phyloP scores from a whole-genome alignment of 2,113 vertebrate species.

The Telmatochromis sp. region DNA sequence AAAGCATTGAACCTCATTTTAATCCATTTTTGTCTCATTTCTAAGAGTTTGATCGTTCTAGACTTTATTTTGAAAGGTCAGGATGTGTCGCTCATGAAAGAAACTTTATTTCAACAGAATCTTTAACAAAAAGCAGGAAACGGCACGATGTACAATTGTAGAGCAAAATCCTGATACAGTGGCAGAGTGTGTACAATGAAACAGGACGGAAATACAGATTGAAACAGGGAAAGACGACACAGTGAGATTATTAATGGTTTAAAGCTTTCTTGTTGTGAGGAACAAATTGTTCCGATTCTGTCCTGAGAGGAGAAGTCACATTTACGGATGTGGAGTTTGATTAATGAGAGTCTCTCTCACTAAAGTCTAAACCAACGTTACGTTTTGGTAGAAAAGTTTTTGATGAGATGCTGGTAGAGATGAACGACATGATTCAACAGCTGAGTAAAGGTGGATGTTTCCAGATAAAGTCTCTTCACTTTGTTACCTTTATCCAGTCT shows the following conservation, averaged over 20 bases:
- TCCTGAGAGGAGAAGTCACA: neutral
- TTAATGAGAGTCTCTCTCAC: neutral
- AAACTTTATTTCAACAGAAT: neutral
- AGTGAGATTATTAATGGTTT: accelerated
- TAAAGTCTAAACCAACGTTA: neutral
- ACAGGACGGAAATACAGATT: neutral
- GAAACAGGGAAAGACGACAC: accelerated
- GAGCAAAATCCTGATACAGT: neutral
- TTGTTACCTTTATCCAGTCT: neutral
- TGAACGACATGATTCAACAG: accelerated
- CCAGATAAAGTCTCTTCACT: neutral
- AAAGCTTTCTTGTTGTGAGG: neutral
- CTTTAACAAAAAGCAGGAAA: neutral
- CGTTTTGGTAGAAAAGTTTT: neutral
- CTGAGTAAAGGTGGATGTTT: neutral
- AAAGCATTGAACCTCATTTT: accelerated
- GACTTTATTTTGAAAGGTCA: neutral
- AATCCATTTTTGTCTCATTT: neutral
- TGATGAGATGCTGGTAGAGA: neutral
- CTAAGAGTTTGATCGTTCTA: neutral
- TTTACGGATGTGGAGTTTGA: neutral
- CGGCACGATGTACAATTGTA: accelerated
- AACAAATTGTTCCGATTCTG: neutral
- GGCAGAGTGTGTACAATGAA: neutral
- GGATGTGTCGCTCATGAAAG: neutral